Conservation (phyloP, 2,888 invertebrate species). For the Pristionchus maxplancki region DNA sequence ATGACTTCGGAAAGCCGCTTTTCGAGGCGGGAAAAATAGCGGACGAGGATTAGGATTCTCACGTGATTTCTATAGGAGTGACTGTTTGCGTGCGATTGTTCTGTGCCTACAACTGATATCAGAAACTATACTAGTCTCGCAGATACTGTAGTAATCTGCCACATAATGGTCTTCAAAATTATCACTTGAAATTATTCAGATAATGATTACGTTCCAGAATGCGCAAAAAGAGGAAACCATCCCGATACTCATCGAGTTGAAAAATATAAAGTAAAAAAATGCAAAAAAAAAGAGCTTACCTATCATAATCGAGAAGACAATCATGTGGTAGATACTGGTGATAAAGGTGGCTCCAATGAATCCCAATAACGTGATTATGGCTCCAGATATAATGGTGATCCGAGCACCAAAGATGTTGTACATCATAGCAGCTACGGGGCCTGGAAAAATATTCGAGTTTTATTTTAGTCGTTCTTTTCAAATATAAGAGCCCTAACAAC, state of each 20-base stretch:
- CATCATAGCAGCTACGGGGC: conserved; percentile 62
- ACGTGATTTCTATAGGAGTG: conserved; percentile 13
- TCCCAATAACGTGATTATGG: conserved; percentile 55
- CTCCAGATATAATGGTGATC: conserved; percentile 57
- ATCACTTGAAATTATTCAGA: no score
- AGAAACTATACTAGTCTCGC: neutral
- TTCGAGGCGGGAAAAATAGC: conserved; percentile 14
- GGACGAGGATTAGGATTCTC: conserved; percentile 15
- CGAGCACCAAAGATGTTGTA: conserved; percentile 62
- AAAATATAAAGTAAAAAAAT: no score
- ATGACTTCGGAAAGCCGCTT: conserved; percentile 36
- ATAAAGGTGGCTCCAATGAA: conserved; percentile 61
- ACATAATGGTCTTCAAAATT: no score
- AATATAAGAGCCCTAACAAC: neutral
- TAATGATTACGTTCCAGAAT: no score
- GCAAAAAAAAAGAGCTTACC: conserved; percentile 52
- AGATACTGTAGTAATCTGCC: neutral
- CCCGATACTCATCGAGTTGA: no score
- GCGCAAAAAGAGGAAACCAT: no score
- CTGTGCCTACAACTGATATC: neutral
- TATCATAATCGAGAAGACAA: conserved; percentile 57
- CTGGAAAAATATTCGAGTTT: conserved; percentile 46
- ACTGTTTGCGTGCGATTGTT: neutral
- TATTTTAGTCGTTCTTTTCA: neutral
- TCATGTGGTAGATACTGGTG: conserved; percentile 57